Evolutionary conservation across 2,888 invertebrate genomes (phyloP), one percentile per base, ranked within the genome.

Genomic region (Erebia epiphron): DNA sequence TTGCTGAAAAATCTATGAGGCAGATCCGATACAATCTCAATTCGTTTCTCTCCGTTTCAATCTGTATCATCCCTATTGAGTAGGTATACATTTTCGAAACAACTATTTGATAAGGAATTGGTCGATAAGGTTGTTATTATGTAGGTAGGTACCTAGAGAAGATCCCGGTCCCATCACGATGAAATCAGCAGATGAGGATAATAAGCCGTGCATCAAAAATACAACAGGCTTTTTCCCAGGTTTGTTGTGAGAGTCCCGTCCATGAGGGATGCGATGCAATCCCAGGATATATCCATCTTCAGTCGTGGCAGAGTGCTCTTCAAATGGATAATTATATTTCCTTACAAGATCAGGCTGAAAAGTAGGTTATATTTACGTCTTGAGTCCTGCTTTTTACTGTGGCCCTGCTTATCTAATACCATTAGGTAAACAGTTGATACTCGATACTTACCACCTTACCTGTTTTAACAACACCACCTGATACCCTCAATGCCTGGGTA

Each of bases 251-350:
- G 75, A 86, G 16, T 91, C 90, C 4, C 91, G 90, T 0, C 94
- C 94, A 26, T 94, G 94, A 0, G 95, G 94, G 58, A 98, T 96
- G 58, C 98, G 94, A 82, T 98, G 97, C 80, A 97, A 77, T 73
- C 94, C 93, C 74, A 98, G 88, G n/a, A 97, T 95, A 80, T 97
- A 98, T 1, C 96, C 97, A 90, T 98, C 98, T 5, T 92, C 83
- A 0, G 98, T 98, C 5, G 86, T 88, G 0, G 96, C 94, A 1
- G 83, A 82, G 81, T 97, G 95, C n/a, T 89, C 91, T 86, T 97
- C 96, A 0, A 94, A 83, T 0, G 94, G 94, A 82, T 96, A 97
- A 0, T 95, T 94, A 79, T 96, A 95, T 78, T 95, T 95, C 14
- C 81, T 80, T 0, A 96, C 88, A 18, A 96, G 82, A 68, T 93